phyloP scores from a whole-genome alignment of 2,113 vertebrate species.

The Thomomys bottae region DNA sequence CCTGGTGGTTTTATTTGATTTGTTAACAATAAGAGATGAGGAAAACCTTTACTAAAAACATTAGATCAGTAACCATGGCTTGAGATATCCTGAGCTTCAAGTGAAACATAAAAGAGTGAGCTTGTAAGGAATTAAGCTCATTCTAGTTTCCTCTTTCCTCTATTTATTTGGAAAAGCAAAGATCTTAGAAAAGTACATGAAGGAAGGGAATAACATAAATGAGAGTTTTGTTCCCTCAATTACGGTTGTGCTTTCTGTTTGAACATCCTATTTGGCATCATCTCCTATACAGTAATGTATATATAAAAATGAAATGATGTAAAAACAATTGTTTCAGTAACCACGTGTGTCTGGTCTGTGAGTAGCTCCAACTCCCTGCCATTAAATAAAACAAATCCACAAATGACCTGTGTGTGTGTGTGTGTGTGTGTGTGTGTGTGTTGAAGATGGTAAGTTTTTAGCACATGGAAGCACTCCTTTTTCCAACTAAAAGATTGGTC shows the following conservation, averaged over 20 bases:
- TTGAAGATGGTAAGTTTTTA: slow-evolving; percentile 1
- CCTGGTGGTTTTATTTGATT: neutral
- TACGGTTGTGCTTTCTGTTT: neutral
- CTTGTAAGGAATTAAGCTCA: neutral
- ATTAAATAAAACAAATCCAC: neutral
- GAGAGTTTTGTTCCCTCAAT: neutral
- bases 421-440: neutral
- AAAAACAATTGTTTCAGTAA: neutral
- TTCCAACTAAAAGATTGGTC: neutral
- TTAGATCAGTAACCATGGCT: neutral
- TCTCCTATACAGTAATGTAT: neutral
- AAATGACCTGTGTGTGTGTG: neutral
- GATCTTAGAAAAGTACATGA: neutral
- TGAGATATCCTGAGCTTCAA: neutral
- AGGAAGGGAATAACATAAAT: neutral
- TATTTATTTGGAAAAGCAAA: neutral
- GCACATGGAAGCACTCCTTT: neutral
- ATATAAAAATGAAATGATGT: neutral
- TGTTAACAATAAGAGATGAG: slow-evolving; percentile 33
- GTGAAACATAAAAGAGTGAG: neutral
- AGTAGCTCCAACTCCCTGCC: neutral
- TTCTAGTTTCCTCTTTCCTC: neutral
- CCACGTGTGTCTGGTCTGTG: neutral
- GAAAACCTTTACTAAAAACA: neutral
- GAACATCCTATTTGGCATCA: neutral